These are phyloP conservation scores for Gobius niger DNA, from an alignment of 2,113 vertebrate genomes.

Conservation along the genomic window DNA sequence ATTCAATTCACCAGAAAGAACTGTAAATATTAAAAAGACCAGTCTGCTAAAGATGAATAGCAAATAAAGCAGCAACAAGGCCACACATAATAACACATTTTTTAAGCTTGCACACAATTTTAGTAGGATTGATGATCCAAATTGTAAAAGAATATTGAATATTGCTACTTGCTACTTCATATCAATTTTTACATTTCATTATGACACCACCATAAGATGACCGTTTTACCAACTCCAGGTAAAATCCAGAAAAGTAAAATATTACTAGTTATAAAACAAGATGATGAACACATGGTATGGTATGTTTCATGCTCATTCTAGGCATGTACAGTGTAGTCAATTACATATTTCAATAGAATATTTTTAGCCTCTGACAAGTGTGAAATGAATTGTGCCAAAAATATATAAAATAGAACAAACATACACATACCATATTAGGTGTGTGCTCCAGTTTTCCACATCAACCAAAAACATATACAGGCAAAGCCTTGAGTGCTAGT, in stretches of 20 bases:
- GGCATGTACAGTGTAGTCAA: not conserved
- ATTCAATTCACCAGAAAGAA: slow-evolving; percentile 41
- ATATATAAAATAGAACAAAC: slow-evolving; percentile 23
- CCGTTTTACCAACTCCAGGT: not conserved
- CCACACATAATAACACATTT: not conserved
- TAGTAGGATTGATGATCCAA: too few relatives aligned
- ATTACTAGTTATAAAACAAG: slow-evolving; percentile 32
- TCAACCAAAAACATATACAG: too few relatives aligned
- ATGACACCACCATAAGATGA: too few relatives aligned
- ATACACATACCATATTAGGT: slow-evolving; percentile 22
- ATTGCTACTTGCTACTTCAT: too few relatives aligned
- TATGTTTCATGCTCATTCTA: not conserved
- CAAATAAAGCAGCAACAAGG: not conserved
- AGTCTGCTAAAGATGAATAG: not conserved
- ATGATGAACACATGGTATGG: not conserved
- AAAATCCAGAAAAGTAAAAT: slow-evolving; percentile 53
- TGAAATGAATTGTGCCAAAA: slow-evolving; percentile 61
- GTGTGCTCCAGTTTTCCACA: not conserved
- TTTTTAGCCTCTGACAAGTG: slow-evolving; percentile 59
- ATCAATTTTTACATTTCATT: too few relatives aligned
- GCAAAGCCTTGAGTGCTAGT: too few relatives aligned
- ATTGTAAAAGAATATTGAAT: not conserved
- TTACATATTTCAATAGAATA: not conserved
- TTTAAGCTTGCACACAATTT: too few relatives aligned
- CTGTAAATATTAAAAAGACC: slow-evolving; percentile 50